Conservation (phyloP, 2,113 vertebrate species). For the Anthoscopus minutus region DNA sequence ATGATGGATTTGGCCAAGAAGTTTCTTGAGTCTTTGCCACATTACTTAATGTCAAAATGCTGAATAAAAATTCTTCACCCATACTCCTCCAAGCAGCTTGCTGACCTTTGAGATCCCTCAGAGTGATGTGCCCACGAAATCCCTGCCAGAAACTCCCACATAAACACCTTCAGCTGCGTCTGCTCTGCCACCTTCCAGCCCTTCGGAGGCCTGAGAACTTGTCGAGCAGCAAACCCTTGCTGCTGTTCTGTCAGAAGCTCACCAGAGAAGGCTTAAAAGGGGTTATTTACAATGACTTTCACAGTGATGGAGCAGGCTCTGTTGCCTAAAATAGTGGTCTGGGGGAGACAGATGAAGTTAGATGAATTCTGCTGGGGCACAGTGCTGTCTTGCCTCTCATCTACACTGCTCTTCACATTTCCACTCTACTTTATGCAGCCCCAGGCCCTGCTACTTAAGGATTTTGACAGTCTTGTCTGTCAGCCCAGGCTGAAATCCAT, state of each 20-base stretch:
- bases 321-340: background rate
- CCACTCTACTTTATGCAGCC: background rate
- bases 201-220: background rate
- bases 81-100: background rate
- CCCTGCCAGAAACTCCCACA: background rate
- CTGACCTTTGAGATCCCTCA: background rate
- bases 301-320: background rate
- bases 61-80: background rate
- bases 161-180: background rate
- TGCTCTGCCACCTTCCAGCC: background rate
- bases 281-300: background rate
- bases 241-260: background rate
- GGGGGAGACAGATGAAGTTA: background rate
- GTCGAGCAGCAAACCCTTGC: background rate
- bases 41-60: background rate
- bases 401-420: background rate
- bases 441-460: background rate
- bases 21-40: background rate
- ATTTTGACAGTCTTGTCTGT: background rate
- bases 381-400: background rate
- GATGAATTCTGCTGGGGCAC: background rate
- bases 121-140: background rate
- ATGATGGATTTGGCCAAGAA: background rate
- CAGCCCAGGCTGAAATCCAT: background rate
- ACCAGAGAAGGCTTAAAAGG: background rate